Percentiles rank a stretch among this genome's conserved stretches.
phyloP scores from a whole-genome alignment of 1,140 invertebrate genomes.

The Frieseomelitta varia region DNA sequence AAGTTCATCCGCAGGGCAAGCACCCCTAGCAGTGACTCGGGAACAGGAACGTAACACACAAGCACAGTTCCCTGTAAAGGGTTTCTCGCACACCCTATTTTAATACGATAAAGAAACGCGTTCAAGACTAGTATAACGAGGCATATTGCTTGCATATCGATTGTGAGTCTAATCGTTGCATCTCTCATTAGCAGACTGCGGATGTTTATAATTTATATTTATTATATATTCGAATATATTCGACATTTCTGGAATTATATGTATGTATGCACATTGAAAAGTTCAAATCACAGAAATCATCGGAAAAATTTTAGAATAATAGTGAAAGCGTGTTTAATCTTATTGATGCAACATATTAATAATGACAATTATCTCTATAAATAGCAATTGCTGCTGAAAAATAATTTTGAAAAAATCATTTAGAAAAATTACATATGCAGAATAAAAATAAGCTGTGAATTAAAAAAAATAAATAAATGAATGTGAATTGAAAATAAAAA shows the following conservation, averaged over 20 bases:
- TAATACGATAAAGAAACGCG: slow-evolving; percentile 52
- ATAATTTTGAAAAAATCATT: too few species aligned
- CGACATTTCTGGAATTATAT: neutral
- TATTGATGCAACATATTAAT: too few species aligned
- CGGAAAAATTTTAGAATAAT: neutral
- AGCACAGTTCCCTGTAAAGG: slow-evolving; percentile 50
- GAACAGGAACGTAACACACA: slow-evolving; percentile 58
- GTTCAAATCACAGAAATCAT: neutral
- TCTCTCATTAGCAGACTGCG: too few species aligned
- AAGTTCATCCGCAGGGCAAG: slow-evolving; percentile 61
- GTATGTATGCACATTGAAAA: neutral
- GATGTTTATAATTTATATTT: too few species aligned
- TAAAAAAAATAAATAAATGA: too few species aligned
- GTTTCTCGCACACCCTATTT: slow-evolving; percentile 42
- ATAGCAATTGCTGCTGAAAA: too few species aligned
- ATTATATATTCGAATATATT: neutral
- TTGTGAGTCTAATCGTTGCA: neutral
- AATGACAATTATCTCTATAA: too few species aligned
- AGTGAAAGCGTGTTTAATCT: neutral
- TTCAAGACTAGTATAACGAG: slow-evolving; percentile 19
- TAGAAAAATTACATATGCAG: too few species aligned
- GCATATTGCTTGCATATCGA: slow-evolving; percentile 6
- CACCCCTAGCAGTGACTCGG: slow-evolving; percentile 61
- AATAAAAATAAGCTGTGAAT: too few species aligned
- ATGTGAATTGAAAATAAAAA: too few species aligned